Evolutionary conservation across 2,797 vertebrate genomes (phyloP), one percentile per base, ranked within the genome.

Genomic region (Phalanger gymnotis): DNA sequence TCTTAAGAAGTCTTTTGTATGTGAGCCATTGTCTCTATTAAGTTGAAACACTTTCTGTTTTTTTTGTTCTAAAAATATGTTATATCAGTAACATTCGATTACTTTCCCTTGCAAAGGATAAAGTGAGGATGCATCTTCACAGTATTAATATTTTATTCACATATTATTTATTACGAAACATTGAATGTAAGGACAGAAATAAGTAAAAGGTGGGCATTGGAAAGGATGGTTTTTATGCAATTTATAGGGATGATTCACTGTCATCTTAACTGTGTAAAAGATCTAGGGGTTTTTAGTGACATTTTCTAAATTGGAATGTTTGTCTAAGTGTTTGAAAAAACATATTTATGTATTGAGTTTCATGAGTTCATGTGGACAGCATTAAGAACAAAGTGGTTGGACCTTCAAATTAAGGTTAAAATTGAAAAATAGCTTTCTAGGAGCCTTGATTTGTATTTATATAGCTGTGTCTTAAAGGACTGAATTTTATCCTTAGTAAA

Each of bases 351-450:
- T 16, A 61, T 51, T 93, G 91, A 96, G 94, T 95, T 95, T 66
- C n/a, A 81, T 10, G 22, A 81, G 73, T 87, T 87, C 25, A 87
- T 87, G 40, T 87, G 73, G 22, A 51, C 13, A 96, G 57, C 0
- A 16, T 92, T 93, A 97, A 95, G 90, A 95, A 90, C 91, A 94
- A 94, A 94, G 93, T 95, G 61, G 93, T 95, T 96, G 91, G 31
- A 53, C 53, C 73, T 90, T 97, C 73, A 87, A 34, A 55, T 92
- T 96, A 89, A 91, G 93, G 94, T 97, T 97, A 90, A 57, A 96
- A 96, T 90, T 92, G 81, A 95, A 95, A 73, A 92, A 91, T 25
- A 96, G 25, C 4, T 56, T 93, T 91, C 16, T 66, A 92, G 90
- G 52, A 94, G 22, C 95, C 57, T 93, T 96, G 92, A 91, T 97